Percentiles rank a stretch among this genome's conserved stretches.
phyloP scores from a whole-genome alignment of 2,797 vertebrate genomes.

The Cercopithecus mitis region DNA sequence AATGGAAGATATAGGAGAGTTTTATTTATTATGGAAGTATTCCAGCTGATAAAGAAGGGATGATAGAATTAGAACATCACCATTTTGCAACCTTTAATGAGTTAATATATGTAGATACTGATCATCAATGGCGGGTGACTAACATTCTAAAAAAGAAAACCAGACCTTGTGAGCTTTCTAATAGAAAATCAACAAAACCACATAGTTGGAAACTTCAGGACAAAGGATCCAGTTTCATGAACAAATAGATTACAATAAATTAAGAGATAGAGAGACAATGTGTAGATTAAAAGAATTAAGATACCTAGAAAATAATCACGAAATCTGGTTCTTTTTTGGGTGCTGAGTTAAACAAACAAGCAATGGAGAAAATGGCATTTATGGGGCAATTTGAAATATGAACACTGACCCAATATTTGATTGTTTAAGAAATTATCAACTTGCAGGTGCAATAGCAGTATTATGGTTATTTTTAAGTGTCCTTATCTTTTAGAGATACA shows the following conservation, averaged over 20 bases:
- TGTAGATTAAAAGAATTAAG: slow-evolving; percentile 3
- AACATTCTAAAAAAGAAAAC: neutral
- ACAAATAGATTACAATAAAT: neutral
- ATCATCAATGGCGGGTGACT: neutral
- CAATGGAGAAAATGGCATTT: neutral
- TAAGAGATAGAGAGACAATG: neutral
- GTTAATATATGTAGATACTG: neutral
- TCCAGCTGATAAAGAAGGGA: neutral
- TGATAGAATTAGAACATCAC: neutral
- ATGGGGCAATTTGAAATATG: neutral
- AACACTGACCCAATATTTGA: neutral
- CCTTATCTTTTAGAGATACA: neutral
- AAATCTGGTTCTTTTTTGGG: neutral
- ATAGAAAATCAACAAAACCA: neutral
- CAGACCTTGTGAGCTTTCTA: neutral
- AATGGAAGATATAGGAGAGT: neutral
- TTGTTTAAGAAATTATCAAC: neutral
- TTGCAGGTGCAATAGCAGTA: neutral
- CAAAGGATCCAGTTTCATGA: neutral
- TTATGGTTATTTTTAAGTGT: neutral
- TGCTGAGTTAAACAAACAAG: slow-evolving; percentile 24
- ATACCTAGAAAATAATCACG: neutral
- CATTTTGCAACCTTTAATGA: neutral
- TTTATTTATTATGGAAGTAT: neutral
- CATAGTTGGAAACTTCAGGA: neutral